A percentile compares a stretch with the other conserved stretches of the same genome.
Conservation (phyloP, 1,140 invertebrate species). For the Eufriesea mexicana region DNA sequence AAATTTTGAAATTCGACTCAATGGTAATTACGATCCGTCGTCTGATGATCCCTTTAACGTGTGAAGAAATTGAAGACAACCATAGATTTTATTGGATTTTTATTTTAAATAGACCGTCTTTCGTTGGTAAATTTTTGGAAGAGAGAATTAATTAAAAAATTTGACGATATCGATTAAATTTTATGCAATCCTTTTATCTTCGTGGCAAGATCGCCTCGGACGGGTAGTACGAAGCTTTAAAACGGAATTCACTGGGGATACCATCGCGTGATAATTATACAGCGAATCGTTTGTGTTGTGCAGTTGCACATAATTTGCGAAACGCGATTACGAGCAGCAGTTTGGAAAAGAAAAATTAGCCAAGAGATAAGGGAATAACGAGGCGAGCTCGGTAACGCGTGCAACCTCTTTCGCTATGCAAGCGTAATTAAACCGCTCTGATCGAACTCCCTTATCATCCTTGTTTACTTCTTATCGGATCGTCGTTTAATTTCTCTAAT, state of each 20-base stretch:
- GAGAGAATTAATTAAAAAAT: no score
- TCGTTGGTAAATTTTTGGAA: no score
- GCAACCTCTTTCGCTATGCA: background rate
- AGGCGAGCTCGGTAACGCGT: background rate
- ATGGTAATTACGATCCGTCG: no score
- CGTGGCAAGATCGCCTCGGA: no score
- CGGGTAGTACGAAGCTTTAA: background rate
- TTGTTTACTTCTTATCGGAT: conserved; percentile 19
- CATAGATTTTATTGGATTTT: no score
- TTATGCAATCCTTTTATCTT: no score
- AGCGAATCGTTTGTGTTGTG: background rate
- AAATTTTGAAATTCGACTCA: no score
- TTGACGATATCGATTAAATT: no score
- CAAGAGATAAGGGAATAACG: background rate
- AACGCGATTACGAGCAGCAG: background rate
- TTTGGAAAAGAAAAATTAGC: background rate
- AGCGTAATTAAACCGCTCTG: background rate
- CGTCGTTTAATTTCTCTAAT: conserved; percentile 6
- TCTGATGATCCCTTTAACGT: no score
- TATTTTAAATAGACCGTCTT: no score
- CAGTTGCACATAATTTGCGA: background rate
- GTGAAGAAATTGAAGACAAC: no score
- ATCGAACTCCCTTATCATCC: conserved; percentile 3
- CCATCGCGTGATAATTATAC: background rate
- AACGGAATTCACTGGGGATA: background rate